phyloP scores from a whole-genome alignment of 2,797 vertebrate genomes.

The Hybognathus amarus region DNA sequence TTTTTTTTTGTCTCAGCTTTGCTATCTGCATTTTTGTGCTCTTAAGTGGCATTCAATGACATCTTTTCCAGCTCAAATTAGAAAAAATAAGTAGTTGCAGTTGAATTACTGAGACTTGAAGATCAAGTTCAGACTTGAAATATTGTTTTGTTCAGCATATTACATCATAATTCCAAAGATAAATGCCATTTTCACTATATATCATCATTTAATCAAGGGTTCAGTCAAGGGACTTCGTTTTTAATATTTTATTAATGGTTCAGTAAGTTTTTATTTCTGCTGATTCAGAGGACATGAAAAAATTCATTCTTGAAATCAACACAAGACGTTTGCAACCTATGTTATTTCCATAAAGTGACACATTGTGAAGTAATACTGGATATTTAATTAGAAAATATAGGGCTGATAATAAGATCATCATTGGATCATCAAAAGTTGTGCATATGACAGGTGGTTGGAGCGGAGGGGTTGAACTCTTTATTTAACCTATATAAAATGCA shows the following conservation, averaged over 20 bases:
- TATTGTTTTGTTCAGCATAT: background rate
- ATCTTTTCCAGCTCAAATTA: conserved; percentile 3
- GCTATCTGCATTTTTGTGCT: background rate
- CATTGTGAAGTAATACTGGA: background rate
- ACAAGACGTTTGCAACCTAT: background rate
- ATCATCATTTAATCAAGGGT: background rate
- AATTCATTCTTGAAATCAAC: background rate
- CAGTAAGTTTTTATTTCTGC: background rate
- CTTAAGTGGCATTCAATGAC: background rate
- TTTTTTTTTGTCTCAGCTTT: background rate
- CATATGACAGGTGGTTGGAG: background rate
- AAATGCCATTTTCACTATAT: background rate
- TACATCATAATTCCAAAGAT: background rate
- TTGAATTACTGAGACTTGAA: background rate
- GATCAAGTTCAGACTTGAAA: background rate
- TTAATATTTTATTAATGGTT: background rate
- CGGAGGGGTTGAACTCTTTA: background rate
- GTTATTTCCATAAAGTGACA: background rate
- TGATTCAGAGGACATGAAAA: background rate
- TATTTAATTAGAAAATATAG: background rate
- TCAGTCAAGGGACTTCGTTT: background rate
- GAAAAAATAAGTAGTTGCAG: conserved; percentile 2
- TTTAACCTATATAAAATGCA: background rate
- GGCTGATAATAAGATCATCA: background rate
- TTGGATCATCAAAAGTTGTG: background rate